Evolutionary conservation across 2,888 invertebrate genomes (phyloP).

Genomic region (Scaeva pyrastri): DNA sequence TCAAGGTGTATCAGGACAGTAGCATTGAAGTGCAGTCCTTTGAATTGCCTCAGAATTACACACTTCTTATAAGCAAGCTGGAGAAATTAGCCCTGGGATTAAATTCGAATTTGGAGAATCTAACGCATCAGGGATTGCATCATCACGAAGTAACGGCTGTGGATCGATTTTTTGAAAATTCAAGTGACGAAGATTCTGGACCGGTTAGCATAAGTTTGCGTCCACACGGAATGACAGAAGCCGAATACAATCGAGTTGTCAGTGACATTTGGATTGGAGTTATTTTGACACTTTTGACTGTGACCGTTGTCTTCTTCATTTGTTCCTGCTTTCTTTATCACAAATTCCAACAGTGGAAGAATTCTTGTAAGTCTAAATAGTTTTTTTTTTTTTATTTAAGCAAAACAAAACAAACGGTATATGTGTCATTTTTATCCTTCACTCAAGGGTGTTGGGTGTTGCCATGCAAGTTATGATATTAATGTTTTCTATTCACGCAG

Average conservation of each 20-base stretch:
- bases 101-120: conserved; percentile 81
- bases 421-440: background rate
- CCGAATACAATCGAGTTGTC: conserved; percentile 85
- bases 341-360: conserved; percentile 88
- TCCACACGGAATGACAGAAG: conserved; percentile 81
- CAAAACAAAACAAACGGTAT: background rate
- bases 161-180: conserved; percentile 76
- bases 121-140: conserved; percentile 79
- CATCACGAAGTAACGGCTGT: conserved; percentile 79
- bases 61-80: conserved; percentile 81
- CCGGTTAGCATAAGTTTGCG: conserved; percentile 35
- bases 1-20: conserved; percentile 60
- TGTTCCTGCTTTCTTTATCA: conserved; percentile 87
- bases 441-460: conserved; percentile 37
- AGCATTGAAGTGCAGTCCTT: conserved; percentile 80
- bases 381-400: background rate
- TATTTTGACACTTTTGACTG: conserved; percentile 86
- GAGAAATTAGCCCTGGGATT: conserved; percentile 82
- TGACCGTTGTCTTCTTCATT: conserved; percentile 87
- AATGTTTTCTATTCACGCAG: conserved; percentile 9
- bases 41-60: conserved; percentile 82
- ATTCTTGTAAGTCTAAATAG: conserved; percentile 85
- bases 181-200: conserved; percentile 53
- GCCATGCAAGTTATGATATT: conserved; percentile 35
- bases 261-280: conserved; percentile 88